These are phyloP conservation scores for Hoplias malabaricus DNA, from an alignment of 2,113 vertebrate genomes.

Conservation along the genomic window DNA sequence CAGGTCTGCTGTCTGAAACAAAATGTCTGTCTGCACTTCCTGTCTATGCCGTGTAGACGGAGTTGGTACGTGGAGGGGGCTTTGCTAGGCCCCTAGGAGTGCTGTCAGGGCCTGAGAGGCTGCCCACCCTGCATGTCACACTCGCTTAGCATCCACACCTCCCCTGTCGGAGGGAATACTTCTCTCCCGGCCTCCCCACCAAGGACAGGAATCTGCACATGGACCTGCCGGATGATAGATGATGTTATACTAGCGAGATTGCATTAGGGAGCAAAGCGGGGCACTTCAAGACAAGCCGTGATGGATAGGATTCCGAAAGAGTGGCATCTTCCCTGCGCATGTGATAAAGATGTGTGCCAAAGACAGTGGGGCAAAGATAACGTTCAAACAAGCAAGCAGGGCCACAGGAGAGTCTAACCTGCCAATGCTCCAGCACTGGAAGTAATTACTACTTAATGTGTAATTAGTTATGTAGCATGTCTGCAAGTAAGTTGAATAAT, in stretches of 20 bases:
- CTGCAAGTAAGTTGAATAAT: slow-evolving; percentile 7
- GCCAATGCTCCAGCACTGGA: not conserved
- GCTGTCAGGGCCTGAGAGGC: slow-evolving; percentile 64
- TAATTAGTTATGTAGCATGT: slow-evolving; percentile 23
- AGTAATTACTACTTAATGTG: not conserved
- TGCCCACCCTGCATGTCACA: slow-evolving; percentile 69
- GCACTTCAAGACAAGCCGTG: slow-evolving; percentile 54
- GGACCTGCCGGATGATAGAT: slow-evolving; percentile 67
- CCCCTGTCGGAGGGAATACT: slow-evolving; percentile 67
- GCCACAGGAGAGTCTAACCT: not conserved
- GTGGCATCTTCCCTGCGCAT: slow-evolving; percentile 42
- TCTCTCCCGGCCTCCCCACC: slow-evolving; percentile 54
- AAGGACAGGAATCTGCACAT: slow-evolving; percentile 65
- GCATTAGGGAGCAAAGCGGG: slow-evolving; percentile 56
- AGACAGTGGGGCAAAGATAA: not conserved
- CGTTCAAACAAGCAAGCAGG: not conserved
- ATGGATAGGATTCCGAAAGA: slow-evolving; percentile 63
- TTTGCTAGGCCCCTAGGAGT: not conserved
- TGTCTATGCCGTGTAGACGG: not conserved
- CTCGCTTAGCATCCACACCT: slow-evolving; percentile 71
- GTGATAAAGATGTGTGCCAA: slow-evolving; percentile 42
- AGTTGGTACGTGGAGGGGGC: slow-evolving; percentile 23
- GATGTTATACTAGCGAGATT: slow-evolving; percentile 61
- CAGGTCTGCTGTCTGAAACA: slow-evolving; percentile 19
- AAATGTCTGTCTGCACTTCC: slow-evolving; percentile 43